phyloP scores from a whole-genome alignment of 2,888 invertebrate species.

The Cartodere bifasciata region DNA sequence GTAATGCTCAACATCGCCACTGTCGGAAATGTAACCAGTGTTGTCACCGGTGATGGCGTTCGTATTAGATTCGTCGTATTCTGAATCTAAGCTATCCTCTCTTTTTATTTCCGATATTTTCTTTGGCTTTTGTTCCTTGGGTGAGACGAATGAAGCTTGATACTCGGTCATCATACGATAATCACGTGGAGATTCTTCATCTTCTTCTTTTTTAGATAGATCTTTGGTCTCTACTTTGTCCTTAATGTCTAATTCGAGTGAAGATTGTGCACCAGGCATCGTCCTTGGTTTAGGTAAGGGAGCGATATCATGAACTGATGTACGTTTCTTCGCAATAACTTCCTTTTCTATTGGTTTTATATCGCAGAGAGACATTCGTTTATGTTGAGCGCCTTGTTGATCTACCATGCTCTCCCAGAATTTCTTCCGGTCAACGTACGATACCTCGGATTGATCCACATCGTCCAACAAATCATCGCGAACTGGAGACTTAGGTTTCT shows the following conservation, averaged over 20 bases:
- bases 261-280: conserved; percentile 24
- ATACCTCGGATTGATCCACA: conserved; percentile 25
- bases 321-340: conserved; percentile 25
- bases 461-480: conserved; percentile 26
- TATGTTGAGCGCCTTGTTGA: conserved; percentile 23
- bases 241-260: conserved; percentile 22
- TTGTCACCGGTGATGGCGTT: conserved; percentile 28
- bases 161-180: conserved; percentile 31
- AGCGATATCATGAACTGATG: conserved; percentile 29
- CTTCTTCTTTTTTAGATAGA: conserved; percentile 11
- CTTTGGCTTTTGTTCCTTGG: conserved; percentile 18
- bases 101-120: conserved; percentile 16
- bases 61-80: conserved; percentile 23
- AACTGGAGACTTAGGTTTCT: conserved; percentile 20
- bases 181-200: conserved; percentile 18
- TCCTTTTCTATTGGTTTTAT: conserved; percentile 20
- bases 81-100: conserved; percentile 33
- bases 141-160: conserved; percentile 30
- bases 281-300: conserved; percentile 35
- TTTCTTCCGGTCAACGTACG: conserved; percentile 37
- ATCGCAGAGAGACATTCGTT: conserved; percentile 28
- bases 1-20: conserved; percentile 33
- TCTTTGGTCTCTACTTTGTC: too few species aligned
- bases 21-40: conserved; percentile 34
- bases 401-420: conserved; percentile 39